These are phyloP conservation scores for Carassius carassius DNA, from an alignment of 2,113 vertebrate genomes.

Conservation along the genomic window DNA sequence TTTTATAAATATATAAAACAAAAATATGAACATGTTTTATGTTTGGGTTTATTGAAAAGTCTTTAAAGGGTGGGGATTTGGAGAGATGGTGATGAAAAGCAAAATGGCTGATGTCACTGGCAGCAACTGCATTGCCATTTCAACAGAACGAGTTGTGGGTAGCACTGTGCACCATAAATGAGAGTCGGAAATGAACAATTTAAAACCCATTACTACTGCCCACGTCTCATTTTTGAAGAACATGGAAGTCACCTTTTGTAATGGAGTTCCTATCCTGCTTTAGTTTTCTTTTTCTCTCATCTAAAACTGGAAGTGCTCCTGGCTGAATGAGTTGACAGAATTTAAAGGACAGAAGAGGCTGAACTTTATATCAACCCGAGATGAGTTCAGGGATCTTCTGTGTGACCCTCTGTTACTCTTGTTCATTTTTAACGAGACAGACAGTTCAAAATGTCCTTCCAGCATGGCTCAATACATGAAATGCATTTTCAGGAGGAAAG, in stretches of 20 bases:
- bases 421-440: not conserved
- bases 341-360: not conserved
- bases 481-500: not conserved
- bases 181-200: not conserved
- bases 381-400: not conserved
- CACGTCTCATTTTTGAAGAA: not conserved
- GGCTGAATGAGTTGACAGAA: too few species aligned
- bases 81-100: not conserved
- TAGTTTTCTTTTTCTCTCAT: not conserved
- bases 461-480: not conserved
- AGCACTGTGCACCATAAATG: not conserved
- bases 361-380: not conserved
- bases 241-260: not conserved
- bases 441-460: not conserved
- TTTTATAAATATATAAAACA: too few species aligned
- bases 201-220: slow-evolving; percentile 5
- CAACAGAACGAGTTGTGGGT: not conserved
- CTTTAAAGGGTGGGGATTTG: not conserved
- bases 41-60: not conserved
- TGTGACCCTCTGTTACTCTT: not conserved
- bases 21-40: not conserved
- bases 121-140: not conserved
- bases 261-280: not conserved
- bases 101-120: not conserved
- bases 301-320: not conserved